Conservation (phyloP, 2,888 invertebrate genomes). For the Sepioteuthis lessoniana region DNA sequence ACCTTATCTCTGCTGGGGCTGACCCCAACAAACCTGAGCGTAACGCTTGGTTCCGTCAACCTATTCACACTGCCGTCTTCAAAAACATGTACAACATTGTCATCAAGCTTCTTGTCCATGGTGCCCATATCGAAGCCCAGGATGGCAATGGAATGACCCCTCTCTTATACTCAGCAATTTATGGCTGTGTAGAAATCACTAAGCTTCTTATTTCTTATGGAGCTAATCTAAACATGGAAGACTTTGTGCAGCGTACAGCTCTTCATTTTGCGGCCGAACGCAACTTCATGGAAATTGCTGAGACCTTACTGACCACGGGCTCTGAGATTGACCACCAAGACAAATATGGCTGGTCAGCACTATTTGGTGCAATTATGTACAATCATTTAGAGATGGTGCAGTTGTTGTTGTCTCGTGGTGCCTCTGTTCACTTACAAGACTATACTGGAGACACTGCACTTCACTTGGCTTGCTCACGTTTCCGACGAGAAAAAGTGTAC, state of each 20-base stretch:
- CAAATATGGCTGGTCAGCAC: conserved; percentile 60
- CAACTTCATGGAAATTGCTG: conserved; percentile 53
- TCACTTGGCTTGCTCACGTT: conserved; percentile 52
- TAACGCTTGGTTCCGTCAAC: conserved; percentile 46
- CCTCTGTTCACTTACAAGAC: conserved; percentile 49
- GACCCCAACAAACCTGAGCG: conserved; percentile 56
- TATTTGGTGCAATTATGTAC: conserved; percentile 52
- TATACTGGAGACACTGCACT: conserved; percentile 51
- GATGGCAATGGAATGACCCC: conserved; percentile 52
- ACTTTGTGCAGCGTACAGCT: conserved; percentile 57
- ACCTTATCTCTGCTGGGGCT: conserved; percentile 58
- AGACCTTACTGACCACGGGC: conserved; percentile 51
- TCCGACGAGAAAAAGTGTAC: conserved; percentile 50
- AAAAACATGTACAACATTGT: conserved; percentile 46
- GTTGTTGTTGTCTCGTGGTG: conserved; percentile 49
- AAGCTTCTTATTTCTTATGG: conserved; percentile 55
- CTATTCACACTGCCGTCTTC: conserved; percentile 51
- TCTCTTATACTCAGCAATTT: conserved; percentile 48
- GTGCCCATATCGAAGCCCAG: conserved; percentile 46
- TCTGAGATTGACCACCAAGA: conserved; percentile 59
- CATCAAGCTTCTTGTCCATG: conserved; percentile 47
- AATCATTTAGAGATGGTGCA: conserved; percentile 49
- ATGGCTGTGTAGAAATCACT: conserved; percentile 51
- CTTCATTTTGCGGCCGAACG: conserved; percentile 62
- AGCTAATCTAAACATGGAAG: conserved; percentile 58